These are phyloP conservation scores for Dryobota labecula DNA, from an alignment of 2,888 invertebrate genomes.

Conservation along the genomic window DNA sequence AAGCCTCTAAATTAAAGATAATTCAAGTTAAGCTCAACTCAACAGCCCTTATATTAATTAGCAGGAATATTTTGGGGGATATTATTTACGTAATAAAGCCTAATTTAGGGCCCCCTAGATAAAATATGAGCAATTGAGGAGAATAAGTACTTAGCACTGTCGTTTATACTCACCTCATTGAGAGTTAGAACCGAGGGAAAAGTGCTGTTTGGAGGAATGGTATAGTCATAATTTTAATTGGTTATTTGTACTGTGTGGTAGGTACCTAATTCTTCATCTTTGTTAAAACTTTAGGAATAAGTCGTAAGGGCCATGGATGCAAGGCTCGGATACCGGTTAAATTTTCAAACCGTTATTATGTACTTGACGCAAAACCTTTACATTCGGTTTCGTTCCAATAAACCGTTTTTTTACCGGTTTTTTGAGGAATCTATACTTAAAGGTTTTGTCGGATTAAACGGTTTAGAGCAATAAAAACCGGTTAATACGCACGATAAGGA, in stretches of 20 bases:
- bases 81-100: constrained; percentile 90
- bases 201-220: constrained; percentile 16
- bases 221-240: constrained; percentile 25
- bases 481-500: too few species aligned
- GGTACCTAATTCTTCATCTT: too few species aligned
- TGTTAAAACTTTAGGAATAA: neutral
- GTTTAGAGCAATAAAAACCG: too few species aligned
- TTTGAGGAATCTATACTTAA: too few species aligned
- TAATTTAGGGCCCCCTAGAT: constrained; percentile 87
- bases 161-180: constrained; percentile 69
- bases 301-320: too few species aligned
- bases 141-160: constrained; percentile 83
- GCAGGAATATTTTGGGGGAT: constrained; percentile 88
- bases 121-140: constrained; percentile 88
- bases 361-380: too few species aligned
- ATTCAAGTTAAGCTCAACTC: constrained; percentile 76
- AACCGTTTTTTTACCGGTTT: too few species aligned
- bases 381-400: too few species aligned
- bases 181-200: constrained; percentile 35
- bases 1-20: constrained; percentile 69
- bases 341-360: too few species aligned
- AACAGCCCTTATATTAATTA: constrained; percentile 88
- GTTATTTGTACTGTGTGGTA: constrained; percentile 10
- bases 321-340: too few species aligned
- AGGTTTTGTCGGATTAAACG: too few species aligned